Evolutionary conservation across 2,888 invertebrate species (phyloP).

Genomic region (Noctua fimbriata): DNA sequence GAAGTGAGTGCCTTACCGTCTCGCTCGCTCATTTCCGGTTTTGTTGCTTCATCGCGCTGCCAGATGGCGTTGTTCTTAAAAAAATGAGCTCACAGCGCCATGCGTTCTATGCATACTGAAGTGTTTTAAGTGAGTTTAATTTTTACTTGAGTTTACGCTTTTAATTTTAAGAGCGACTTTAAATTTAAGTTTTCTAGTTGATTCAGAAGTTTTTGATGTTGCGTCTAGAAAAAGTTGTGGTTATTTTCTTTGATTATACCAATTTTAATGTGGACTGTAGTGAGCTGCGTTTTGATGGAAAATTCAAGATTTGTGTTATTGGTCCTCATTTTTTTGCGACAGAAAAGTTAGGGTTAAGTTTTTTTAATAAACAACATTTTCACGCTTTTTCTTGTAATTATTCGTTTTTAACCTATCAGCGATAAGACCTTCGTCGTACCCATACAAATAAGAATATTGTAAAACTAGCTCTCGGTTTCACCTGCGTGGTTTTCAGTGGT

Average conservation of each 20-base stretch:
- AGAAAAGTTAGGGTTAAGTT: too few relatives aligned
- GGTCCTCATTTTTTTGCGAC: not conserved
- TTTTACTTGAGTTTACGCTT: conserved; percentile 5
- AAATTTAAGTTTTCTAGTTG: conserved; percentile 5
- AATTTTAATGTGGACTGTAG: not conserved
- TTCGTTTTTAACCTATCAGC: too few relatives aligned
- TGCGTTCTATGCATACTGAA: conserved; percentile 35
- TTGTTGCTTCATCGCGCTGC: conserved; percentile 34
- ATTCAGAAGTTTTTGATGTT: not conserved
- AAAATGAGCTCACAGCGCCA: conserved; percentile 23
- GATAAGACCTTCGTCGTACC: too few relatives aligned
- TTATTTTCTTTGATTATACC: not conserved
- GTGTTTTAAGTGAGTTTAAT: not conserved
- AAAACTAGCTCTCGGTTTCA: too few relatives aligned
- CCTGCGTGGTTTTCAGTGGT: too few relatives aligned
- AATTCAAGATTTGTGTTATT: not conserved
- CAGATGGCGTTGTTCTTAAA: conserved; percentile 65
- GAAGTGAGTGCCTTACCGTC: conserved; percentile 69
- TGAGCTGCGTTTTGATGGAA: not conserved
- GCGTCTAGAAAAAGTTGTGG: too few relatives aligned
- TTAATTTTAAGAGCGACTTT: conserved; percentile 40
- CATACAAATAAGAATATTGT: too few relatives aligned
- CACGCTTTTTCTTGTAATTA: not conserved
- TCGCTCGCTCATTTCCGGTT: conserved; percentile 73
- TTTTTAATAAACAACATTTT: too few relatives aligned